These are phyloP conservation scores for Sarcophaga caerulescens DNA, from an alignment of 2,888 invertebrate genomes.

Conservation along the genomic window DNA sequence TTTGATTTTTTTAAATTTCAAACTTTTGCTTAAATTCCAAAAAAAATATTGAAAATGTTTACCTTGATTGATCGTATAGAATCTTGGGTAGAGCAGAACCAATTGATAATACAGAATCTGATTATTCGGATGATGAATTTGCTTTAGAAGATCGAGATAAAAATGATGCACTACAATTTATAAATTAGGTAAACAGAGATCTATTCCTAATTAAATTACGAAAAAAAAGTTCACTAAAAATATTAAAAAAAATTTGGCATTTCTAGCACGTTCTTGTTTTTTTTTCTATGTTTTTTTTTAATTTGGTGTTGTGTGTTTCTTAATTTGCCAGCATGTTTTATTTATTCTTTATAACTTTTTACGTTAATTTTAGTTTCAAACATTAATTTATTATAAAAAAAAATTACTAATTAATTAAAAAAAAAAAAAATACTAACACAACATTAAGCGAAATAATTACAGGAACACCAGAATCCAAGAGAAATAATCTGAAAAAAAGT, in stretches of 20 bases:
- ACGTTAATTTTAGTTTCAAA: no score
- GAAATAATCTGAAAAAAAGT: no score
- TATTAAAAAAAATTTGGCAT: not conserved
- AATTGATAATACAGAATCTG: constrained; percentile 65
- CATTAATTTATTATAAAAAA: no score
- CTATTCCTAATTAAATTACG: not conserved
- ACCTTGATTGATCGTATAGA: constrained; percentile 50
- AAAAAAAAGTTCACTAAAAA: constrained; percentile 9
- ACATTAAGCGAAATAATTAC: no score
- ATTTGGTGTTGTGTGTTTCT: constrained; percentile 29
- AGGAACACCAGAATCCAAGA: no score
- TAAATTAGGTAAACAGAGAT: constrained; percentile 61
- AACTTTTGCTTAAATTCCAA: constrained; percentile 46
- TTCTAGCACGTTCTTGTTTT: not conserved
- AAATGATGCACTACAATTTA: constrained; percentile 64
- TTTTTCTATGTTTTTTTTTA: not conserved
- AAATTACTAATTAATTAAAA: no score
- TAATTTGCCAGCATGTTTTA: constrained; percentile 36
- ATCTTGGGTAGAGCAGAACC: constrained; percentile 61
- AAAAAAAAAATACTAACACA: no score
- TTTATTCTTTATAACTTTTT: not conserved
- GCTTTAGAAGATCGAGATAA: constrained; percentile 66
- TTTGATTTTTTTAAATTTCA: not conserved
- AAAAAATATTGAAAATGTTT: not conserved
- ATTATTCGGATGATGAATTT: constrained; percentile 68